These are phyloP conservation scores for Morus bassanus DNA, from an alignment of 2,797 vertebrate species.

Conservation along the genomic window DNA sequence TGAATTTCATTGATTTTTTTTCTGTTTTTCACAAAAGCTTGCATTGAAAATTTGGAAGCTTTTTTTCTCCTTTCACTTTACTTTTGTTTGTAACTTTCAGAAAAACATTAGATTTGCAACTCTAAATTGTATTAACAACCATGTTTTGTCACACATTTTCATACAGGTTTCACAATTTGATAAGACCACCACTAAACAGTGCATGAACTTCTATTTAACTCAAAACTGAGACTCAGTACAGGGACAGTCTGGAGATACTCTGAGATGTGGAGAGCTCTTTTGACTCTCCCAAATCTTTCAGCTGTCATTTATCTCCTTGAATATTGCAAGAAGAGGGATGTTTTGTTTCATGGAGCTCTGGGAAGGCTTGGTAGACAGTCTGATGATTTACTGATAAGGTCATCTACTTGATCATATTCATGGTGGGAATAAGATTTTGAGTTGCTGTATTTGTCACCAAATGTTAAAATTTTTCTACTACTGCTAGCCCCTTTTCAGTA, in stretches of 20 bases:
- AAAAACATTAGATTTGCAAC: not conserved
- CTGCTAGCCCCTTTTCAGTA: not conserved
- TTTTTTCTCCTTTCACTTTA: not conserved
- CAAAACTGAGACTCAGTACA: not conserved
- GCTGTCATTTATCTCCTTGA: not conserved
- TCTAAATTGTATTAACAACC: not conserved
- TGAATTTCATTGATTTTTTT: not conserved
- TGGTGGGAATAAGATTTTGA: not conserved
- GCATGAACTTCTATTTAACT: not conserved
- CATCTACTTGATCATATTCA: not conserved
- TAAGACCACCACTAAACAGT: not conserved
- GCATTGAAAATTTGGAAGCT: not conserved
- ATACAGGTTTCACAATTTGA: not conserved
- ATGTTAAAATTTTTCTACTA: not conserved
- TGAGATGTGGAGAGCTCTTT: not conserved
- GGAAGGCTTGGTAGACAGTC: not conserved
- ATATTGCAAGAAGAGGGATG: not conserved
- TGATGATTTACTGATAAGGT: not conserved
- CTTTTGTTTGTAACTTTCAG: not conserved
- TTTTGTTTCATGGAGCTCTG: not conserved
- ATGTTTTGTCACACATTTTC: not conserved
- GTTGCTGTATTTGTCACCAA: not conserved
- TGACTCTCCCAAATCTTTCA: not conserved
- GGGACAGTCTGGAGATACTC: not conserved
- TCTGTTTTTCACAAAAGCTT: not conserved